Evolutionary conservation across 2,888 invertebrate genomes (phyloP).

Genomic region (Tipula helvola): DNA sequence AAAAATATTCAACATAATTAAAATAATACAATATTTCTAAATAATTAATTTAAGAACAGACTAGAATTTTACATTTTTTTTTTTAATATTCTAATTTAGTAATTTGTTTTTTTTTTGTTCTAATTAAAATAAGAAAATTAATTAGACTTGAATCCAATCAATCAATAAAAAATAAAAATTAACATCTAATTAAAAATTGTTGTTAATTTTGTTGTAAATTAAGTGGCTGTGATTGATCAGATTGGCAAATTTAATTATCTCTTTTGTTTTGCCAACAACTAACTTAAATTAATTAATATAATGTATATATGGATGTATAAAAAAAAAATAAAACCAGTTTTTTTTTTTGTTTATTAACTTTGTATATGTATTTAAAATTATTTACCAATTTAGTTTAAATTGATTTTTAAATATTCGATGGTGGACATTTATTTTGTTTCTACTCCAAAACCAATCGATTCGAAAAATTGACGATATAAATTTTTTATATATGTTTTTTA

Average conservation of each 20-base stretch:
- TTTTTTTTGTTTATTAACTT: neutral
- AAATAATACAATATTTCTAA: neutral
- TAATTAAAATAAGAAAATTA: neutral
- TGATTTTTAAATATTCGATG: neutral
- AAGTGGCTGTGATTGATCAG: neutral
- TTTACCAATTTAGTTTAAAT: neutral
- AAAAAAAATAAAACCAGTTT: neutral
- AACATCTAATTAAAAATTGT: neutral
- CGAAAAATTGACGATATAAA: neutral
- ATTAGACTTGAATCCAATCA: neutral
- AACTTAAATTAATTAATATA: neutral
- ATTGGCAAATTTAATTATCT: neutral
- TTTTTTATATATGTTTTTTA: neutral
- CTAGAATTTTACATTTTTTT: neutral
- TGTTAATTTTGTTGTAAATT: neutral
- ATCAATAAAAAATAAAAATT: neutral
- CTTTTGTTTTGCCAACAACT: neutral
- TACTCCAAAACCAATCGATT: neutral
- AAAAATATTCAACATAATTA: neutral
- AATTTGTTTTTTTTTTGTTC: neutral
- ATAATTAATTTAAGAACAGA: neutral
- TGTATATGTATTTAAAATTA: no score
- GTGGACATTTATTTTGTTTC: neutral
- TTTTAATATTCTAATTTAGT: neutral
- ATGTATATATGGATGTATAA: no score